Evolutionary conservation across 2,888 invertebrate species (phyloP), one percentile per base, ranked within the genome.

Genomic region (Catocala sponsa): DNA sequence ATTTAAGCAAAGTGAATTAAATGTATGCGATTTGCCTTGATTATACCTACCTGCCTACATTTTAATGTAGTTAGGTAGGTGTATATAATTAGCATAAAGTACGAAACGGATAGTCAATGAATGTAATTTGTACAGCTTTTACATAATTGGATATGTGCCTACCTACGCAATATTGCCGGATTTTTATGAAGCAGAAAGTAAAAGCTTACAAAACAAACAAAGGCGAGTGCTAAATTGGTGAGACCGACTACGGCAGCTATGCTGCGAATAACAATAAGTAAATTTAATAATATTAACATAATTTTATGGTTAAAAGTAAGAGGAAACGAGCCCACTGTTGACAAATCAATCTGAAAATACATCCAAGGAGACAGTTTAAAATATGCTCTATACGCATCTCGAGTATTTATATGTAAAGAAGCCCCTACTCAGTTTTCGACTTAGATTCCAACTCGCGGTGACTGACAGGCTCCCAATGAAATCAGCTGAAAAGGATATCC

Each of bases 221-320:
- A 4, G 6, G 6, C 15, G 46, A 11, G 13, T 35, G 25, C 15
- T 9, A 25, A 84, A 81, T 83, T 84, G 81, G 82, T 79, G 78
- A 86, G 84, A 87, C 85, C 85, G 73, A 87, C 87, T 89, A 70
- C 85, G 85, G 86, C 82, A 81, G 79, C 76, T 86, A 82, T 84
- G 82, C 80, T 74, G 78, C 73, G 89, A 90, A 91, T 91, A 91
- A 94, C 92, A 93, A 94, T 92, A 92, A 90, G 89, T 92, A 91
- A 92, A 92, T 93, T 91, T 93, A 93, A 93, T 92, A 92, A 92
- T 93, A 94, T 92, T 91, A 91, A 85, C 82, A 78, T 82, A 83
- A 83, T 86, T 60, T 82, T 84, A 88, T 84, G 87, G 91, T 86
- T 5, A 9, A 7, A 91, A 91, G 92, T 91, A 92, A 91, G 91